phyloP scores from a whole-genome alignment of 2,113 vertebrate genomes.

The Neomonachus schauinslandi region DNA sequence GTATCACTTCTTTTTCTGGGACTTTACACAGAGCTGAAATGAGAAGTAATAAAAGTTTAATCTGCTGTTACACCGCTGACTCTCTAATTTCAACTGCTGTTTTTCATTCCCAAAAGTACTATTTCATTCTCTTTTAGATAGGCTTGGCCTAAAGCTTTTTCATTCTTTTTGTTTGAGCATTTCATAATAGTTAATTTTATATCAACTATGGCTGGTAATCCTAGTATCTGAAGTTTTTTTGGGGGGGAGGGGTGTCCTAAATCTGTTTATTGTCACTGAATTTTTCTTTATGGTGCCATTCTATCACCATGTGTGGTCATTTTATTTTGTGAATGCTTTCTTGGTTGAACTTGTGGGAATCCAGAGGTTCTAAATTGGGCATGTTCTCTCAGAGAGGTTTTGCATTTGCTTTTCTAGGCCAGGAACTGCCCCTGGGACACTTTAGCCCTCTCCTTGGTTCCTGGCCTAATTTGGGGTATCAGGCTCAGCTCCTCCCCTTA shows the following conservation, averaged over 20 bases:
- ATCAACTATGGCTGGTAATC: neutral
- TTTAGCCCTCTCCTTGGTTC: neutral
- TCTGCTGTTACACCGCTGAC: neutral
- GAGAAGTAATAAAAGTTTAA: neutral
- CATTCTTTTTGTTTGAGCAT: neutral
- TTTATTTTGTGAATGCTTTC: neutral
- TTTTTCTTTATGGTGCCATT: neutral
- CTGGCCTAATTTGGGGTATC: neutral
- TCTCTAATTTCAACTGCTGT: neutral
- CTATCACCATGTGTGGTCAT: neutral
- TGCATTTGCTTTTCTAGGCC: neutral
- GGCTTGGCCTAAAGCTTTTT: neutral
- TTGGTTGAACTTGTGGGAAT: neutral
- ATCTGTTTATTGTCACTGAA: neutral
- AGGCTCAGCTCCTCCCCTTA: neutral
- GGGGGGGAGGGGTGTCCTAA: neutral
- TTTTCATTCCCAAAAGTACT: neutral
- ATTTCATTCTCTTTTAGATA: neutral
- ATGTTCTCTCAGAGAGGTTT: neutral
- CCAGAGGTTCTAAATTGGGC: neutral
- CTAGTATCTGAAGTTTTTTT: neutral
- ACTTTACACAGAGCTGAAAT: neutral
- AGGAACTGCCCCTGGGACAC: neutral
- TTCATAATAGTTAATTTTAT: slow-evolving; percentile 8
- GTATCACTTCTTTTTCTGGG: neutral